A percentile compares a stretch with the other conserved stretches of the same genome.
Evolutionary conservation across 2,113 vertebrate species (phyloP).

Genomic region (Aphyosemion australe): DNA sequence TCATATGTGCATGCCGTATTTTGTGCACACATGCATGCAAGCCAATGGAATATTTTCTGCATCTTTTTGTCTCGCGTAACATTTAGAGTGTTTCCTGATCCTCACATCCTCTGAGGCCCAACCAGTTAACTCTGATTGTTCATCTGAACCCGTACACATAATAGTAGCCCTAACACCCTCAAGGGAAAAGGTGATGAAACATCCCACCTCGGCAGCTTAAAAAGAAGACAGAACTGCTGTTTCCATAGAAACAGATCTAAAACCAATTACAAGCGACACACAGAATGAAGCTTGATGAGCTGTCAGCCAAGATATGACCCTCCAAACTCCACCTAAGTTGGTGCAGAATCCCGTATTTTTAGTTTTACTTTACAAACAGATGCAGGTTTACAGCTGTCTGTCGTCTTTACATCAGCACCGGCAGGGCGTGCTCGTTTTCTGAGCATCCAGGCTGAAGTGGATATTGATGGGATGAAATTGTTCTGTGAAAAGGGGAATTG

Average conservation of each 20-base stretch:
- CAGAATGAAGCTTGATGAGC: slow-evolving; percentile 65
- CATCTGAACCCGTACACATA: not conserved
- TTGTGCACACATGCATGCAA: not conserved
- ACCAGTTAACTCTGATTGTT: slow-evolving; percentile 19
- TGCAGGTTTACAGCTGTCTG: slow-evolving; percentile 29
- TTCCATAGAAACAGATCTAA: slow-evolving; percentile 81
- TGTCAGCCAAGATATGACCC: slow-evolving; percentile 63
- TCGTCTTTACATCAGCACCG: slow-evolving; percentile 38
- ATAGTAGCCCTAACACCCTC: slow-evolving; percentile 51
- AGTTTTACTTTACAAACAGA: not conserved
- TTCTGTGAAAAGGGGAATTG: slow-evolving; percentile 22
- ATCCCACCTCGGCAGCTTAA: slow-evolving; percentile 60
- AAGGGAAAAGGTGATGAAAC: slow-evolving; percentile 62
- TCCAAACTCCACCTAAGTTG: slow-evolving; percentile 64
- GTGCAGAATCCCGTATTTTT: not conserved
- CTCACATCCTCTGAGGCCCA: slow-evolving; percentile 37
- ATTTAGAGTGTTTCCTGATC: not conserved
- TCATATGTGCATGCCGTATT: not conserved
- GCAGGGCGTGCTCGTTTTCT: slow-evolving; percentile 44
- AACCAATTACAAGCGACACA: slow-evolving; percentile 71
- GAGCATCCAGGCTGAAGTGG: slow-evolving; percentile 45
- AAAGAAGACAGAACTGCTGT: slow-evolving; percentile 63
- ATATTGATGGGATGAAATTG: slow-evolving; percentile 43
- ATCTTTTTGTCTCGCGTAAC: slow-evolving; percentile 21
- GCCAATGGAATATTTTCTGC: not conserved